Base-by-base conservation (phyloP, 2,797 vertebrate genomes). In the Percopsis omiscomaycus region DNA sequence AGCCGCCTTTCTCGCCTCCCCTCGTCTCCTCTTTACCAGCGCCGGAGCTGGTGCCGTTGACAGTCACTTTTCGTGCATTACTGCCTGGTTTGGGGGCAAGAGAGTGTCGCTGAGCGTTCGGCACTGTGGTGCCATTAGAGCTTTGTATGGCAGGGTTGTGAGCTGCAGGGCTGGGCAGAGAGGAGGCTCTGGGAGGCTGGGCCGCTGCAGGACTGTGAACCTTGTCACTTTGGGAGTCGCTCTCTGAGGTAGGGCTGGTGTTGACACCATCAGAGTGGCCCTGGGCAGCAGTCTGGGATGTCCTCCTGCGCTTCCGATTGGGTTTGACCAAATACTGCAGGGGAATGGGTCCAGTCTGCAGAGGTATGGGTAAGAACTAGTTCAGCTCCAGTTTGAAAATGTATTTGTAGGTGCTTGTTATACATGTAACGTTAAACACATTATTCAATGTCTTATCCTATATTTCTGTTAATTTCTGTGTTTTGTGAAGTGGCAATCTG, bases 291-390 rank as follows among this genome's bases (percentile, higher is more conserved):
- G 90, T 74, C 69, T 89, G 86, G 46, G 85, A 87, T 15, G 78
- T 71, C 79, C 88, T 76, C 70, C 86, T 61, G 55, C 89, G 90
- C 87, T 96, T 95, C 89, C 95, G 89, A 69, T 93, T 89, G 1
- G 97, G 96, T 70, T 96, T 96, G 64, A 99, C 97, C 8, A 96
- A 91, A 71, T 98, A 99, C 88, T 98, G 97, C 76, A 99, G 88
- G 0, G 97, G 95, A 64, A 99, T 90, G 30, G 97, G 97, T 13
- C 95, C 96, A 0, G 94, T 98, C 97, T 98, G 86, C 4, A 55
- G 14, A 71, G 54, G 67, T 14, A 30, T 1, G 58, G 3, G 59
- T 12, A 52, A n/a, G 3, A 13, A 13, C 12, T 15, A 13, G 47
- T 15, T 48, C 3, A 13, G 6, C 12, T 48, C 44, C 44, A 5